Conservation (phyloP, 2,888 invertebrate species). For the Cartodere bifasciata region DNA sequence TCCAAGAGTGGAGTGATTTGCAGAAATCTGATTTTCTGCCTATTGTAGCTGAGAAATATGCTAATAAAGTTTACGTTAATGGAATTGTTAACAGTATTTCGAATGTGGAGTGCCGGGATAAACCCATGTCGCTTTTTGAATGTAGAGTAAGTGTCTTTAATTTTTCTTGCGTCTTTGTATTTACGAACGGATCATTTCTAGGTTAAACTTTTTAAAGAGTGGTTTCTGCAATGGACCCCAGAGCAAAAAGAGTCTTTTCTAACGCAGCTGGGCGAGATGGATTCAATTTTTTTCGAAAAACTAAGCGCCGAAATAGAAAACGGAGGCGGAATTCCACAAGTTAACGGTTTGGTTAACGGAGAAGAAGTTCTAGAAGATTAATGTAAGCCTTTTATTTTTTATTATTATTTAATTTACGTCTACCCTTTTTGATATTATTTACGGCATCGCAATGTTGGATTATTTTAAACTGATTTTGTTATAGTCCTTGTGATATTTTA, state of each 20-base stretch:
- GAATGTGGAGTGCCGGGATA: slow-evolving; percentile 53
- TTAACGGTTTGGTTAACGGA: slow-evolving; percentile 12
- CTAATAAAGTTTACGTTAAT: slow-evolving; percentile 52
- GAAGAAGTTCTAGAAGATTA: slow-evolving; percentile 24
- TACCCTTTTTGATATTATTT: too few relatives aligned
- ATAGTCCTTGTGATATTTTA: too few relatives aligned
- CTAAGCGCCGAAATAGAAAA: slow-evolving; percentile 43
- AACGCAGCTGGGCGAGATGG: slow-evolving; percentile 56
- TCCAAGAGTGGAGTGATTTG: slow-evolving; percentile 78
- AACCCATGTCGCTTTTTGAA: slow-evolving; percentile 71
- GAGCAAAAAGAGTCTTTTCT: slow-evolving; percentile 60
- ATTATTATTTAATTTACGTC: too few relatives aligned
- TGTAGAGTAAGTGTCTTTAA: slow-evolving; percentile 51
- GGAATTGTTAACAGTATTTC: slow-evolving; percentile 58
- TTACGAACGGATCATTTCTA: slow-evolving; percentile 25
- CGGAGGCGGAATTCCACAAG: too few relatives aligned
- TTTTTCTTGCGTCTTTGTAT: slow-evolving; percentile 3
- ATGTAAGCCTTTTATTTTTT: too few relatives aligned
- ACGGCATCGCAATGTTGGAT: too few relatives aligned
- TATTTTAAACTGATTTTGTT: too few relatives aligned
- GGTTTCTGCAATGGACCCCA: slow-evolving; percentile 67
- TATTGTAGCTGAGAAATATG: slow-evolving; percentile 53
- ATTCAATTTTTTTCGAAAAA: slow-evolving; percentile 59
- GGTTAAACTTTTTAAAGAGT: slow-evolving; percentile 74
- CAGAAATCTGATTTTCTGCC: slow-evolving; percentile 75